Evolutionary conservation across 2,113 vertebrate genomes (phyloP).

Genomic region (Suncus etruscus): DNA sequence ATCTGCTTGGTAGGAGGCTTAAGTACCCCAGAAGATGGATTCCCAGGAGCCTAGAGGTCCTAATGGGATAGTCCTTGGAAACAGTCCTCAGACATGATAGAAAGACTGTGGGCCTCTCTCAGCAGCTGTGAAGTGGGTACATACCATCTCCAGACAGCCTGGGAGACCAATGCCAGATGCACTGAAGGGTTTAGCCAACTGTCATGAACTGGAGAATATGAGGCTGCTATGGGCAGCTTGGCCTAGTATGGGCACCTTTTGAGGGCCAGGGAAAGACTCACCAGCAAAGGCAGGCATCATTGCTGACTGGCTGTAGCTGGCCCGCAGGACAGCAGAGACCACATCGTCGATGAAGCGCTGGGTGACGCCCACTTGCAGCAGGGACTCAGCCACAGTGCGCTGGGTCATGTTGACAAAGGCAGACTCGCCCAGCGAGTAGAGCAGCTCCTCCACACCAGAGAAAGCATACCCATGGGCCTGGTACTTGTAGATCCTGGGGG

Average conservation of each 20-base stretch:
- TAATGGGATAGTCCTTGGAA: background rate
- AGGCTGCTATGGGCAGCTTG: background rate
- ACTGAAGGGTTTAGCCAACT: too few species aligned
- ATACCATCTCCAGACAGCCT: background rate
- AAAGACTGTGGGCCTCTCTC: background rate
- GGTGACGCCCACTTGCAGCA: slow-evolving; percentile 95
- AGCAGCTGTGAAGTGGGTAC: background rate
- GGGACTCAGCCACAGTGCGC: slow-evolving; percentile 93
- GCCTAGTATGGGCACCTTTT: too few species aligned
- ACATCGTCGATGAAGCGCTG: slow-evolving; percentile 98
- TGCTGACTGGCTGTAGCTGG: slow-evolving; percentile 96
- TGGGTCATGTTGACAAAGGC: slow-evolving; percentile 97
- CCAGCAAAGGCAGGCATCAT: slow-evolving; percentile 97
- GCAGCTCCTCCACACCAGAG: slow-evolving; percentile 95
- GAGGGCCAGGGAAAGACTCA: slow-evolving; percentile 67
- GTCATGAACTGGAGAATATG: background rate
- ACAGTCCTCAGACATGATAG: background rate
- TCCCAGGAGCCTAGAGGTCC: too few species aligned
- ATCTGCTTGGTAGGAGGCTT: too few species aligned
- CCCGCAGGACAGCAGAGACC: slow-evolving; percentile 94
- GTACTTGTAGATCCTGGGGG: slow-evolving; percentile 96
- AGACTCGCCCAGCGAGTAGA: slow-evolving; percentile 93
- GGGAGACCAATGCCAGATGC: background rate
- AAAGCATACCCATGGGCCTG: slow-evolving; percentile 97
- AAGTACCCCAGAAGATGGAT: too few species aligned